Evolutionary conservation across 2,113 vertebrate genomes (phyloP).

Genomic region (Lophura nycthemera): DNA sequence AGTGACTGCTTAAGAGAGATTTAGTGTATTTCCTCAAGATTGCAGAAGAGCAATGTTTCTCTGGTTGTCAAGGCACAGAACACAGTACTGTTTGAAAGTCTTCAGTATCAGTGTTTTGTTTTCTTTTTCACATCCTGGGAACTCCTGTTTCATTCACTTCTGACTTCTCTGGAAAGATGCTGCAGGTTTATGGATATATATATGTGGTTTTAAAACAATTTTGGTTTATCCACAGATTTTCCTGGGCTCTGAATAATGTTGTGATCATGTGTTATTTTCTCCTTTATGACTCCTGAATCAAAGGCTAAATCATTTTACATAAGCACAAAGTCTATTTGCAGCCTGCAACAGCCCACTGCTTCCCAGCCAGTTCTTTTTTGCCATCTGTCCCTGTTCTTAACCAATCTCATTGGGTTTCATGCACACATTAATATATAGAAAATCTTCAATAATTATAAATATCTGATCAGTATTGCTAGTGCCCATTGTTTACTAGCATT

Average conservation of each 20-base stretch:
- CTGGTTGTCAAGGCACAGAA: neutral
- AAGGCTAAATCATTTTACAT: slow-evolving; percentile 57
- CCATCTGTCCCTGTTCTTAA: slow-evolving; percentile 64
- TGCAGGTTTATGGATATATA: neutral
- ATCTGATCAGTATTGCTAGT: neutral
- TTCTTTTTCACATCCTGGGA: neutral
- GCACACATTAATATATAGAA: neutral
- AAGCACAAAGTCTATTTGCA: slow-evolving; percentile 50
- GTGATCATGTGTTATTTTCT: slow-evolving; percentile 42
- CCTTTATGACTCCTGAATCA: slow-evolving; percentile 37
- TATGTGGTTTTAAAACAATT: neutral
- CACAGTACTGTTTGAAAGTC: neutral
- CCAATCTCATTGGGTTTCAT: neutral
- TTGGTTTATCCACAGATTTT: neutral
- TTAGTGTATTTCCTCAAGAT: neutral
- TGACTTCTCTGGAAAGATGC: neutral
- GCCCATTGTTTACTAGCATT: neutral
- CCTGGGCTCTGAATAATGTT: slow-evolving; percentile 28
- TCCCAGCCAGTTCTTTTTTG: slow-evolving; percentile 34
- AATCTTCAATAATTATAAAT: neutral
- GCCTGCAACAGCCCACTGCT: slow-evolving; percentile 55
- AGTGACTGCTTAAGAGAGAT: neutral
- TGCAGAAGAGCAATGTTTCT: neutral
- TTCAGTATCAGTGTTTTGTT: neutral
- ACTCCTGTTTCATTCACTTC: neutral